Conservation (phyloP, 2,888 invertebrate species). For the Cryptocephalus primarius region DNA sequence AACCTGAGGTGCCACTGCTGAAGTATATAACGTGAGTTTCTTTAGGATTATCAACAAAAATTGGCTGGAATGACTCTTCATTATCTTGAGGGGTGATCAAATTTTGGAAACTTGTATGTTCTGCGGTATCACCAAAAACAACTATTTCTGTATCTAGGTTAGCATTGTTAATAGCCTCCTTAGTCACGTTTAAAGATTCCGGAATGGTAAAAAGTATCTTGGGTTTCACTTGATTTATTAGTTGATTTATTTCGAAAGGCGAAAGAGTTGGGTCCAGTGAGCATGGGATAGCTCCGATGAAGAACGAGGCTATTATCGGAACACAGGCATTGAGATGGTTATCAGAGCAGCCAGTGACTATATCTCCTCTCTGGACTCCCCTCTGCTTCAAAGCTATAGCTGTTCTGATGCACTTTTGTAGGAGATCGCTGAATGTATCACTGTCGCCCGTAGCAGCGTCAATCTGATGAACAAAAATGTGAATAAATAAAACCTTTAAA, state of each 20-base stretch:
- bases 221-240: conserved; percentile 22
- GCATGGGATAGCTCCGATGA: conserved; percentile 32
- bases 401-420: conserved; percentile 36
- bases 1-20: conserved; percentile 29
- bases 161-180: conserved; percentile 12
- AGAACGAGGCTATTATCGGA: conserved; percentile 39
- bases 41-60: conserved; percentile 7
- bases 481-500: not conserved
- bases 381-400: conserved; percentile 34
- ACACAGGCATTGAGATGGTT: conserved; percentile 37
- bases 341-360: conserved; percentile 39
- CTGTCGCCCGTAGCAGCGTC: conserved; percentile 30
- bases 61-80: conserved; percentile 19
- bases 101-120: conserved; percentile 13
- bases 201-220: conserved; percentile 22
- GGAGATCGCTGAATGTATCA: conserved; percentile 35
- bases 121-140: conserved; percentile 18
- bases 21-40: conserved; percentile 23
- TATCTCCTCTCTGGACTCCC: conserved; percentile 36
- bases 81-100: conserved; percentile 13
- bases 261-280: conserved; percentile 20
- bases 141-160: conserved; percentile 18
- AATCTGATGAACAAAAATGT: conserved; percentile 15
- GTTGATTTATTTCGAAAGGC: conserved; percentile 16
- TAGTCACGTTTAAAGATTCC: conserved; percentile 14